Base-by-base conservation (phyloP, 2,113 vertebrate species). In the Elephantulus edwardii region DNA sequence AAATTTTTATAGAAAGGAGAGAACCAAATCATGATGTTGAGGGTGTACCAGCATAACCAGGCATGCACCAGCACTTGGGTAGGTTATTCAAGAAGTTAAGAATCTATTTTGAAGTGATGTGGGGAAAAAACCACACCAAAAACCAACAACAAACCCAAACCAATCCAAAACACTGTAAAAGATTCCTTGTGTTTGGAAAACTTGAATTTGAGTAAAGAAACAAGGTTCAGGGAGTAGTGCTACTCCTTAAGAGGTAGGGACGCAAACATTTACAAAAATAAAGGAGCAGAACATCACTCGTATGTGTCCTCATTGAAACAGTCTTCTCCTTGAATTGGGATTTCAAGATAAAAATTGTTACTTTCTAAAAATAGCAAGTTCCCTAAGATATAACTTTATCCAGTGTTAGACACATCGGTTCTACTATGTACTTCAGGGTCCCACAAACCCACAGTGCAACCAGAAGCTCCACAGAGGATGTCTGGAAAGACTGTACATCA, bases 71-170 rank as follows among this genome's bases (percentile, higher is more conserved):
- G 33, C 50, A 83, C 60, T 72, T 86, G 82, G 26, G 9, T 81
- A 66, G 56, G 33, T 80, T 81, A 89, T 6, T 4, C 81, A 68
- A 91, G 92, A 90, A 62, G 83, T 44, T 33, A 92, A 78, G 81
- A 56, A 58, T 84, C 82, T 28, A 30, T 79, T 89, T 48, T 87
- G 70, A 9, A 66, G 40, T 9, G 44, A 28, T 10, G 16, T 50
- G 9, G 9, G 9, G 9, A 50, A 8, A 50, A 16, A 8, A 16
- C 48, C 48, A 50, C 48, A 50, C 48, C 48, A 50, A 16, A 16
- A 50, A 8, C 48, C 48, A 50, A 50, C 48, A 19, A 75, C n/a
- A n/a, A n/a, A n/a, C n/a, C n/a, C n/a, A n/a, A n/a, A n/a, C n/a
- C 6, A 33, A 10, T 26, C 54, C 8, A 13, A 24, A 80, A 28